These are phyloP conservation scores for Rhinoderma darwinii DNA, from an alignment of 2,113 vertebrate species.

Conservation along the genomic window DNA sequence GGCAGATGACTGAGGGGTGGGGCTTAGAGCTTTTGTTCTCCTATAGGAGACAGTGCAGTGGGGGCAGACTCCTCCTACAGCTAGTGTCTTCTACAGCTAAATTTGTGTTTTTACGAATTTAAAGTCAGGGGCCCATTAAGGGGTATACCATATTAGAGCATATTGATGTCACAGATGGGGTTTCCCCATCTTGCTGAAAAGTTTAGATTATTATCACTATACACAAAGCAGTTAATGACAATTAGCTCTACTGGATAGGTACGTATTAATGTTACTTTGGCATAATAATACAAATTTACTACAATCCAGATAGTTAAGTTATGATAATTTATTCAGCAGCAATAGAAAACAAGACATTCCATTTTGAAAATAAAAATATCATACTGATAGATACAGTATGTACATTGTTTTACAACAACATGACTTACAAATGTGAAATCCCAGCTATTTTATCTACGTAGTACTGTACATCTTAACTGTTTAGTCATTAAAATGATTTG, in stretches of 20 bases:
- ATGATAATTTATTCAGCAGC: conserved; percentile 45
- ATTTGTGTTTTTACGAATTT: too few species aligned
- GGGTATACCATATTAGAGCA: too few species aligned
- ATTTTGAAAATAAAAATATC: neutral
- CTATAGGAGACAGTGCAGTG: too few species aligned
- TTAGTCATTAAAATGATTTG: neutral
- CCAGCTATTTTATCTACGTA: neutral
- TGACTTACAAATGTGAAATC: neutral
- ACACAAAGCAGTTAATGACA: neutral
- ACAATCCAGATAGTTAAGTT: neutral
- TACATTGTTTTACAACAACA: neutral
- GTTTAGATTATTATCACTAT: neutral
- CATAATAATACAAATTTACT: neutral
- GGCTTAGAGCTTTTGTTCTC: too few species aligned
- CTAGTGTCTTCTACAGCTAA: too few species aligned
- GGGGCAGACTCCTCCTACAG: too few species aligned
- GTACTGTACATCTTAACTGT: neutral
- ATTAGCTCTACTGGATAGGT: neutral
- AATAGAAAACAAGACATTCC: neutral
- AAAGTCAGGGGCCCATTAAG: too few species aligned
- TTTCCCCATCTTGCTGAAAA: neutral
- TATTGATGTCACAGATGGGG: too few species aligned
- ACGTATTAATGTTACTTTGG: neutral
- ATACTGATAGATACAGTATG: neutral
- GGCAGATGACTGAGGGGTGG: too few species aligned